Base-by-base conservation (phyloP, 2,888 invertebrate genomes). In the Ophioninae sp. region DNA sequence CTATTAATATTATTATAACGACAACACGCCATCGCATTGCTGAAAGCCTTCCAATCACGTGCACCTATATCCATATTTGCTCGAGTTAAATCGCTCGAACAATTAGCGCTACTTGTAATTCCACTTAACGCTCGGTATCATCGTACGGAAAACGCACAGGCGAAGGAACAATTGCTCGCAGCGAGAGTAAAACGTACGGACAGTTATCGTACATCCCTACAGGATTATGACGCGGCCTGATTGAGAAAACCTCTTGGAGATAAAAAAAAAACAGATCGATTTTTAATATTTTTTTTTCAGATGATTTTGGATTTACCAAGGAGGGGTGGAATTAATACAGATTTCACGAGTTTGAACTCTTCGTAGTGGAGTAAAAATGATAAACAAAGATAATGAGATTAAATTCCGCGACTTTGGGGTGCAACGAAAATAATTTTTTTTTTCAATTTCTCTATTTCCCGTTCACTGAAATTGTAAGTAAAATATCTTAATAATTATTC, bases 21-120 rank as follows among this genome's bases (percentile, higher is more conserved):
- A 73, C 68, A 79, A 65, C 82, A 84, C 84, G 79, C 81, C 56
- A 84, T 81, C 70, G 59, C 65, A 62, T 56, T 1, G 21, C 13
- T 59, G 57, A 67, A 59, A 67, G 50, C 75, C 75, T 50, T 13
- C 75, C 70, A 70, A 70, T 81, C 65, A 70, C 61, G 65, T 62
- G 21, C 64, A 65, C 17, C 37, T 13, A 50, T 50, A 50, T 50
- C 37, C 70, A 57, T 64, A 23, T 61, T 59, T 67, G 62, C 50
- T 72, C 57, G 44, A n/a, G 39, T 61, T 44, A 70, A 79, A 79
- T 79, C 74, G 37, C 37, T 37, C 50, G 21, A 64, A 69, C 79
- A 68, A 82, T 82, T 78, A 75, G 75, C 77, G 30, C 41, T 67
- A 64, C 50, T 50, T 61, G 59, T 69, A 68, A 77, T 20, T 44